Evolutionary conservation across 2,113 vertebrate genomes (phyloP).

Genomic region (Elgaria multicarinata): DNA sequence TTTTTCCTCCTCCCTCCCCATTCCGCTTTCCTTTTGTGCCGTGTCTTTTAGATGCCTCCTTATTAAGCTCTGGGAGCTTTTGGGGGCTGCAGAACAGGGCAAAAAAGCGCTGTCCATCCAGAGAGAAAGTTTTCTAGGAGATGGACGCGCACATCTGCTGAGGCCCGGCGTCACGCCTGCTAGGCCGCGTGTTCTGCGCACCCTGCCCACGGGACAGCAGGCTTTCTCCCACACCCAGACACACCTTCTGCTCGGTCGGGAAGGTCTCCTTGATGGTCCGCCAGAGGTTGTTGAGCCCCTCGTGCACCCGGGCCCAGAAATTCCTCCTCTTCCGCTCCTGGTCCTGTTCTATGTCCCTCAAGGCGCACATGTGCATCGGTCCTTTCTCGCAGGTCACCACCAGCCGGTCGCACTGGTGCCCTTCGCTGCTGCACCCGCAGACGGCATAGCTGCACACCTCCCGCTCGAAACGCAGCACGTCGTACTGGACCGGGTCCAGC

Average conservation of each 20-base stretch:
- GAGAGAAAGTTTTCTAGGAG: too few species aligned
- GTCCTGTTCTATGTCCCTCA: not conserved
- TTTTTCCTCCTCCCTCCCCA: too few species aligned
- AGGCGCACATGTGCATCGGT: not conserved
- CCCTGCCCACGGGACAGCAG: too few species aligned
- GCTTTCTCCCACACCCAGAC: not conserved
- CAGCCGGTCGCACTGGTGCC: constrained; percentile 55
- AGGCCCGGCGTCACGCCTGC: too few species aligned
- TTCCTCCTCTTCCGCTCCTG: not conserved
- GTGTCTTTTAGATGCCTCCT: too few species aligned
- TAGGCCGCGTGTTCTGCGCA: too few species aligned
- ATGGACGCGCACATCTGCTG: too few species aligned
- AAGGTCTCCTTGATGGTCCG: constrained; percentile 30
- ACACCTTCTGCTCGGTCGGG: not conserved
- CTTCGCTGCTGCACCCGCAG: constrained; percentile 46
- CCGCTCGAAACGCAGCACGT: constrained; percentile 56
- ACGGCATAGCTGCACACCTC: constrained; percentile 59
- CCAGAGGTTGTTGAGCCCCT: constrained; percentile 61
- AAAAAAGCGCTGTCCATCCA: too few species aligned
- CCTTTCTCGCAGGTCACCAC: not conserved
- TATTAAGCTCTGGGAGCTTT: too few species aligned
- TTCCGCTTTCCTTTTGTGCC: too few species aligned
- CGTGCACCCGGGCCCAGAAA: constrained; percentile 62
- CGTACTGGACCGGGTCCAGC: constrained; percentile 52
- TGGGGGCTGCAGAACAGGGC: too few species aligned